Percentiles rank a stretch among this genome's conserved stretches.
These are phyloP conservation scores for Palythoa heliodiscus DNA, from an alignment of 92 coral and sea anemone genomes.

Conservation along the genomic window DNA sequence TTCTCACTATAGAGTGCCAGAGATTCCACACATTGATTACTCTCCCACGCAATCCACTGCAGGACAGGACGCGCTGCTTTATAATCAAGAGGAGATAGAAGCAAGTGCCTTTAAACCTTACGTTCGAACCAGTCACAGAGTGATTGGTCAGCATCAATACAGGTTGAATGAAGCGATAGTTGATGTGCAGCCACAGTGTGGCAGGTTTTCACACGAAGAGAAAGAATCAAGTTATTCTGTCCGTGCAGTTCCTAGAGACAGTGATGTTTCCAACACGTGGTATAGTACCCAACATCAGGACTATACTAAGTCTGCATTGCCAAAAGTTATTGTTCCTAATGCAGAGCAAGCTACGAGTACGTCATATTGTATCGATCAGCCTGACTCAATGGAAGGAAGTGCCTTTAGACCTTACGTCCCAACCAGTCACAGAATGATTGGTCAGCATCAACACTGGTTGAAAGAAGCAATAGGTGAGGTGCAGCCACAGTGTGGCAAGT, in stretches of 20 bases:
- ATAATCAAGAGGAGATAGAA: background rate
- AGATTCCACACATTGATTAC: background rate
- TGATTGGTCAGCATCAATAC: background rate
- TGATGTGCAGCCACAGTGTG: background rate
- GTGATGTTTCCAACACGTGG: background rate
- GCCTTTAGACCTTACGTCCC: constrained; percentile 27
- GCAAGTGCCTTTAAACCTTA: constrained; percentile 34
- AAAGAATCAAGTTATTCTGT: background rate
- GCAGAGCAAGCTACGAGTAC: too few relatives aligned
- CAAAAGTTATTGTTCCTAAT: too few relatives aligned
- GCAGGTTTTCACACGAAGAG: background rate
- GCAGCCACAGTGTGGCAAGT: background rate
- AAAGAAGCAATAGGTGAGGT: background rate
- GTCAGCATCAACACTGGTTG: background rate
- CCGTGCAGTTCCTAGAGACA: background rate
- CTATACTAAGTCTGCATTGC: background rate
- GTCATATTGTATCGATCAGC: too few relatives aligned
- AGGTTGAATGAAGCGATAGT: background rate
- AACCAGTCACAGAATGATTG: background rate
- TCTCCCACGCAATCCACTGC: background rate
- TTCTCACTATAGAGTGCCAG: background rate
- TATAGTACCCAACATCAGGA: background rate
- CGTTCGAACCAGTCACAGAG: background rate
- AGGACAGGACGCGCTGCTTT: background rate
- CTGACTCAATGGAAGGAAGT: background rate